Conservation (phyloP, 2,113 vertebrate species). For the Hydropotes inermis region DNA sequence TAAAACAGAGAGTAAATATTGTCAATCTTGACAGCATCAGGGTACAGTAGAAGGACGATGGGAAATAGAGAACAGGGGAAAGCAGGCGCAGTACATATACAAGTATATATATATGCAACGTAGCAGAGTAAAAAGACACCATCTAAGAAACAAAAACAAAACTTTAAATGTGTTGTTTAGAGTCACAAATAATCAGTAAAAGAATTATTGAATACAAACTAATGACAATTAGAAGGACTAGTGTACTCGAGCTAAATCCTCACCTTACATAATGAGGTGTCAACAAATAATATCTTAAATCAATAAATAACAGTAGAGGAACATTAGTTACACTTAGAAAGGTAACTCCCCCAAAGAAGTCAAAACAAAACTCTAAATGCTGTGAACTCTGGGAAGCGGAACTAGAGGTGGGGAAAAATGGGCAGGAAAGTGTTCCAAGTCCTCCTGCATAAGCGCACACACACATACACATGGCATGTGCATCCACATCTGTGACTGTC, state of each 20-base stretch:
- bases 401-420: not conserved
- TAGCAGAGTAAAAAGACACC: not conserved
- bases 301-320: not conserved
- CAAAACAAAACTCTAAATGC: not conserved
- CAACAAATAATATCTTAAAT: not conserved
- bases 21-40: not conserved
- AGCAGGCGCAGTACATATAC: not conserved
- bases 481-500: not conserved
- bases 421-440: not conserved
- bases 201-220: not conserved
- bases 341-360: not conserved
- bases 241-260: not conserved
- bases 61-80: not conserved
- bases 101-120: not conserved
- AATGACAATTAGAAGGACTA: not conserved
- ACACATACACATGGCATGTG: accelerated
- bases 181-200: not conserved
- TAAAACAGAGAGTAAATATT: slow-evolving; percentile 23
- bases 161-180: not conserved
- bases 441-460: not conserved
- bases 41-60: not conserved
- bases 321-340: not conserved
- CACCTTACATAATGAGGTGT: not conserved
- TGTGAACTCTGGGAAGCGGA: not conserved
- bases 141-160: not conserved